These are phyloP conservation scores for Magallana nippona DNA, from an alignment of 2,888 invertebrate genomes.

Conservation along the genomic window DNA sequence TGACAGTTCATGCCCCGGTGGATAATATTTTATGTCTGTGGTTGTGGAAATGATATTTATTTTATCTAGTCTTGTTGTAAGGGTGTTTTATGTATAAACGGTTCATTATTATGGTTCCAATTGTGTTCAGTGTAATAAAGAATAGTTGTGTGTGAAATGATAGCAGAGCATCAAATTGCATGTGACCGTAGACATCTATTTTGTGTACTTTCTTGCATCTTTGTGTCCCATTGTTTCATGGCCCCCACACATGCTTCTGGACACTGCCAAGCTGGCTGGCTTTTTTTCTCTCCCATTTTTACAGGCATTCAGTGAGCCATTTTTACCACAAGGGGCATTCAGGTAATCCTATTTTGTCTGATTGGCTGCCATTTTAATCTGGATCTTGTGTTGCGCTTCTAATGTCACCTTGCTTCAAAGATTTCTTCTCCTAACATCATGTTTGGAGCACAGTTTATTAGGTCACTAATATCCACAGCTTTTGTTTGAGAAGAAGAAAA, in stretches of 20 bases:
- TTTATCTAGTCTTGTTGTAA: background rate
- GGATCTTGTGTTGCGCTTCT: conserved; percentile 29
- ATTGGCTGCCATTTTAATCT: conserved; percentile 29
- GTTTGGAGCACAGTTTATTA: conserved; percentile 14
- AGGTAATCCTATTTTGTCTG: conserved; percentile 8
- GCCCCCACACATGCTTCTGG: background rate
- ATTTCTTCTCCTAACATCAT: background rate
- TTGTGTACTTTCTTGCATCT: conserved; percentile 7
- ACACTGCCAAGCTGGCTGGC: conserved; percentile 20
- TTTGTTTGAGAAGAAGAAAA: background rate
- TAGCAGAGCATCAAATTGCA: conserved; percentile 27
- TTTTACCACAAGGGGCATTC: conserved; percentile 6
- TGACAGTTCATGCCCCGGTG: conserved; percentile 4
- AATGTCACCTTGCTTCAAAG: conserved; percentile 20
- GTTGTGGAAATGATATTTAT: background rate
- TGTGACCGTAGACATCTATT: background rate
- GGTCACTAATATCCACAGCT: conserved; percentile 18
- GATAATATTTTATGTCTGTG: background rate
- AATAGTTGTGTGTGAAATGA: conserved; percentile 30
- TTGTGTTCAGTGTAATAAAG: background rate
- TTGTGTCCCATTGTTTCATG: background rate
- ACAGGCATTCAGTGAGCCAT: conserved; percentile 21
- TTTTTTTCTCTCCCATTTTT: background rate
- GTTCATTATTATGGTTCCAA: conserved; percentile 2
- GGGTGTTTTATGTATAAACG: background rate